Base-by-base conservation (phyloP, 2,113 vertebrate genomes). In the Climacteris rufus region DNA sequence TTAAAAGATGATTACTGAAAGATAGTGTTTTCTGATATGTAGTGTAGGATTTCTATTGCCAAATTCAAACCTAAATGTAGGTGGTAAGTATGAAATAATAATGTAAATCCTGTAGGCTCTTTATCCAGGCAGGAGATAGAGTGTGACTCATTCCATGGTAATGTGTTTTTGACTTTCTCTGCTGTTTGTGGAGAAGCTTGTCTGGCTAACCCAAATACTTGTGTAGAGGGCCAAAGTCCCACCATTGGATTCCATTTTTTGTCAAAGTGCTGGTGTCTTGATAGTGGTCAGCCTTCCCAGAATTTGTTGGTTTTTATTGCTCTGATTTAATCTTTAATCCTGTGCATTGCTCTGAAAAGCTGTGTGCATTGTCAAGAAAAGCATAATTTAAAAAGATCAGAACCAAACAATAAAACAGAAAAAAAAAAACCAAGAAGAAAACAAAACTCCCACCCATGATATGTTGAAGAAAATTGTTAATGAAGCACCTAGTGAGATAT, bases 61-160 rank as follows among this genome's bases (percentile, higher is more conserved):
- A 85, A 96, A 92, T 85, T 94, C 66, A 82, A 93, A 72, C 50
- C 23, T 69, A 72, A 85, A 57, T 50, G 95, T 94, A 90, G 95
- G 92, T 93, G 92, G 86, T 64, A 85, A 80, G 75, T 80, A 92
- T 88, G 70, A 93, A 81, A 57, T 85, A 91, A 72, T 88, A n/a
- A 54, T 80, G 59, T 90, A 90, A 94, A 92, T 88, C 37, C 53
- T 65, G 70, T 69, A 72, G 82, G 88, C 45, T 83, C 75, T 72
- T 92, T 79, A 61, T 76, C 33, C 56, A 83, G 70, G 82, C 49
- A 31, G 66, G 27, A 91, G 83, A 21, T 15, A 10, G 65, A 59
- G 45, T 4, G 28, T 97, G 96, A 95, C 70, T 97, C 86, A 96
- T 80, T 40, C 49, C 49, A 19, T 6, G 63, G 33, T 19, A 90